These are phyloP conservation scores for Aphelocoma coerulescens DNA, from an alignment of 2,113 vertebrate species.

Conservation along the genomic window DNA sequence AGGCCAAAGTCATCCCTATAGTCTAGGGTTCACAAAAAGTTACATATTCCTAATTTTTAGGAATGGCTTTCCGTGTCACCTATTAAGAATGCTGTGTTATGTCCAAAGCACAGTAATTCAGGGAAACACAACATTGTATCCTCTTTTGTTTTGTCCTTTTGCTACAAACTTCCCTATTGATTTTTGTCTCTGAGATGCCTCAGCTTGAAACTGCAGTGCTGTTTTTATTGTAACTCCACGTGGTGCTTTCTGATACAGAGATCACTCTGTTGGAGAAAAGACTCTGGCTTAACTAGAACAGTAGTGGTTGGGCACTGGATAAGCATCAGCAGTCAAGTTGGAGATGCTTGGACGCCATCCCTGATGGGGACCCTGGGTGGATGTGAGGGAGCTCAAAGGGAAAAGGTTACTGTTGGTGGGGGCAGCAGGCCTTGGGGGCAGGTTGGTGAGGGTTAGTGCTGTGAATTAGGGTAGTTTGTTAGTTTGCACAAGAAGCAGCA, in stretches of 20 bases:
- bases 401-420: neutral
- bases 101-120: neutral
- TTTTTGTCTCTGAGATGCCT: neutral
- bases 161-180: neutral
- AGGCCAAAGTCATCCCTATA: neutral
- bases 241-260: neutral
- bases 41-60: neutral
- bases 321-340: neutral
- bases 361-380: accelerated
- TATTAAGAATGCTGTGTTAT: neutral
- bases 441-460: neutral
- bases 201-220: neutral
- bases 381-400: accelerated
- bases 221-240: neutral
- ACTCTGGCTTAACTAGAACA: neutral
- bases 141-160: neutral
- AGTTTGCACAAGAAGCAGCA: neutral
- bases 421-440: neutral
- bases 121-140: neutral
- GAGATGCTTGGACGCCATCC: neutral
- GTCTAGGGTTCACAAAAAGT: neutral
- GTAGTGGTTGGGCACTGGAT: neutral
- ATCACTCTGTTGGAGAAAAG: neutral
- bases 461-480: neutral
- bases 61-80: neutral